Evolutionary conservation across 2,113 vertebrate genomes (phyloP).

Genomic region (Aegithalos caudatus): DNA sequence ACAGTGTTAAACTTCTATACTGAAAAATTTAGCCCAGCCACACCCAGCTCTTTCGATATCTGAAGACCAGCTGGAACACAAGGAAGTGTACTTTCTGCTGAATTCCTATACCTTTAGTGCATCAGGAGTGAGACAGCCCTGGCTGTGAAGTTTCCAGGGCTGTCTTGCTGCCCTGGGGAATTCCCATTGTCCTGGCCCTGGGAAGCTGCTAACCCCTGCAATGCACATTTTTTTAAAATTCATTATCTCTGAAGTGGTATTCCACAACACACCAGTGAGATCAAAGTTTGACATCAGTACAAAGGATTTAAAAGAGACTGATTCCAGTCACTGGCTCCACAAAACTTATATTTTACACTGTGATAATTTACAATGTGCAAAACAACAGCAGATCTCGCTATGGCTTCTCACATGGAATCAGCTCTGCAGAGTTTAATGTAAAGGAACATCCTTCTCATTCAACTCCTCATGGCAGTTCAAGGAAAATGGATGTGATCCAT

Average conservation of each 20-base stretch:
- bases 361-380: background rate
- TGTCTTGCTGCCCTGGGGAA: background rate
- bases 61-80: background rate
- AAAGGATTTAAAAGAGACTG: background rate
- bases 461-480: background rate
- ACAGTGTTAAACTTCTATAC: background rate
- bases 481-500: background rate
- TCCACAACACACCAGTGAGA: background rate
- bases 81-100: background rate
- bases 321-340: background rate
- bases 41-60: background rate
- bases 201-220: background rate
- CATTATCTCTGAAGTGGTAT: background rate
- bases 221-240: background rate
- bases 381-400: background rate
- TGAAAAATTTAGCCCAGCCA: background rate
- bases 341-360: background rate
- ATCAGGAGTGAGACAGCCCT: background rate
- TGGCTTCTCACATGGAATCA: background rate
- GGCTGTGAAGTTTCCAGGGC: background rate
- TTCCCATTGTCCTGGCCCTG: accelerated
- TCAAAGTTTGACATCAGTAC: background rate
- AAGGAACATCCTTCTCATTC: background rate
- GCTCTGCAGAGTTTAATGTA: accelerated
- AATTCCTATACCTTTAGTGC: background rate